These are phyloP conservation scores for Tribolium madens DNA, from an alignment of 1,140 invertebrate species.

Conservation along the genomic window DNA sequence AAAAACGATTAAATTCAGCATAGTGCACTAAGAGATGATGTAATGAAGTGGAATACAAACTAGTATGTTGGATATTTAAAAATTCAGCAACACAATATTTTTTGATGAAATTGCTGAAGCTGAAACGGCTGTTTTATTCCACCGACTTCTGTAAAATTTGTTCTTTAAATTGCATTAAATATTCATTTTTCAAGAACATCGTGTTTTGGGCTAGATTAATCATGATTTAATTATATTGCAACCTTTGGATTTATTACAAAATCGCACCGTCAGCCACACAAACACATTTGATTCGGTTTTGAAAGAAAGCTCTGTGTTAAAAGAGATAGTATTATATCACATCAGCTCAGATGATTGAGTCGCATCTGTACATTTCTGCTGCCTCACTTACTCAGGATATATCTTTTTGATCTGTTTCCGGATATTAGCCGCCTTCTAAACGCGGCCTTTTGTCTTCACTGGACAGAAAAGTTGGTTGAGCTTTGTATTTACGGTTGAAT, in stretches of 20 bases:
- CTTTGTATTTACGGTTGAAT: constrained; percentile 32
- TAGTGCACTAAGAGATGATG: too few relatives aligned
- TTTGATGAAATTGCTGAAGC: too few relatives aligned
- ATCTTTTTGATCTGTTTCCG: constrained; percentile 35
- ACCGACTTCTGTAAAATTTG: too few relatives aligned
- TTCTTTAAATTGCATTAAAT: too few relatives aligned
- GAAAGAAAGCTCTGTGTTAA: not conserved
- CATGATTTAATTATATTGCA: not conserved
- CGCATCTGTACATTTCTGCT: constrained; percentile 27
- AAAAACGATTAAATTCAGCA: too few relatives aligned
- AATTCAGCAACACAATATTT: too few relatives aligned
- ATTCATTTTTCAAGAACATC: too few relatives aligned
- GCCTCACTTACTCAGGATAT: constrained; percentile 30
- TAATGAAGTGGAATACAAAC: too few relatives aligned
- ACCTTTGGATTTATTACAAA: not conserved
- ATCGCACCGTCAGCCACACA: not conserved
- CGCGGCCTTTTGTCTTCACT: constrained; percentile 22
- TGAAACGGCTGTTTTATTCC: too few relatives aligned
- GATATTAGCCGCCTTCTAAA: constrained; percentile 35
- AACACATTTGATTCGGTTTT: not conserved
- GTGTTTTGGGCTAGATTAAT: too few relatives aligned
- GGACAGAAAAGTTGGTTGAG: constrained; percentile 27
- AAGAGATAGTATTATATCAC: constrained; percentile 34
- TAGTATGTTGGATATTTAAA: too few relatives aligned
- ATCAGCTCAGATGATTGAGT: constrained; percentile 28